These are phyloP conservation scores for Danaus plexippus DNA, from an alignment of 1,140 invertebrate genomes.

Conservation along the genomic window DNA sequence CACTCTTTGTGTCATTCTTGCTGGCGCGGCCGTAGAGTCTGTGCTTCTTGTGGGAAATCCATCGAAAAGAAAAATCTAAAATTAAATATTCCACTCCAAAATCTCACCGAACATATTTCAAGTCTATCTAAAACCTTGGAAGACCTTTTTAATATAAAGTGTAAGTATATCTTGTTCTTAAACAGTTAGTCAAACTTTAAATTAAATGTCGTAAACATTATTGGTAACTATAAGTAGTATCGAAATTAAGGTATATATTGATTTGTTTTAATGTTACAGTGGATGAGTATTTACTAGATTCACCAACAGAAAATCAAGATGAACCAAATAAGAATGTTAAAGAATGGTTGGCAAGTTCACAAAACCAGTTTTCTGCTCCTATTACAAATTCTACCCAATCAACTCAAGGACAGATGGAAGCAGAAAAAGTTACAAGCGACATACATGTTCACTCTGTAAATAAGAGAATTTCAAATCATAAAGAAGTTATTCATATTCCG, in stretches of 20 bases:
- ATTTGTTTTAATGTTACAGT: slow-evolving; percentile 35
- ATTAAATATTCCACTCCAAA: slow-evolving; percentile 40
- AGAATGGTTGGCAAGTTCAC: slow-evolving; percentile 51
- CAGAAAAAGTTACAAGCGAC: slow-evolving; percentile 34
- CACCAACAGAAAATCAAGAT: slow-evolving; percentile 18
- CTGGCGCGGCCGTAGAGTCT: slow-evolving; percentile 37
- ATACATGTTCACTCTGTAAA: slow-evolving; percentile 40
- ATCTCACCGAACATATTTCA: slow-evolving; percentile 36
- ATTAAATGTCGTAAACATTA: too few species aligned
- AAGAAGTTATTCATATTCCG: slow-evolving; percentile 24
- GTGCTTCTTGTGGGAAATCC: slow-evolving; percentile 33
- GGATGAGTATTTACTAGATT: slow-evolving; percentile 35
- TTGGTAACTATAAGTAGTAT: too few species aligned
- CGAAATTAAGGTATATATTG: slow-evolving; percentile 1
- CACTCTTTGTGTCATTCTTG: slow-evolving; percentile 51
- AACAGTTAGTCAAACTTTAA: too few species aligned
- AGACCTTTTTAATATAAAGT: slow-evolving; percentile 43
- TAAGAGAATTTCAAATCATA: slow-evolving; percentile 23
- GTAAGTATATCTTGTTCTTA: slow-evolving; percentile 30
- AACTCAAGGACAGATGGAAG: slow-evolving; percentile 27
- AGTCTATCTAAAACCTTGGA: slow-evolving; percentile 36
- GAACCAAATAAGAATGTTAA: slow-evolving; percentile 48
- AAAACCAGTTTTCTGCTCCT: slow-evolving; percentile 57
- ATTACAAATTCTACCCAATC: slow-evolving; percentile 30
- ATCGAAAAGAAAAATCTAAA: slow-evolving; percentile 34